Percentiles rank a stretch among this genome's conserved stretches.
These are phyloP conservation scores for Thereva unica DNA, from an alignment of 2,888 invertebrate species.

Conservation along the genomic window DNA sequence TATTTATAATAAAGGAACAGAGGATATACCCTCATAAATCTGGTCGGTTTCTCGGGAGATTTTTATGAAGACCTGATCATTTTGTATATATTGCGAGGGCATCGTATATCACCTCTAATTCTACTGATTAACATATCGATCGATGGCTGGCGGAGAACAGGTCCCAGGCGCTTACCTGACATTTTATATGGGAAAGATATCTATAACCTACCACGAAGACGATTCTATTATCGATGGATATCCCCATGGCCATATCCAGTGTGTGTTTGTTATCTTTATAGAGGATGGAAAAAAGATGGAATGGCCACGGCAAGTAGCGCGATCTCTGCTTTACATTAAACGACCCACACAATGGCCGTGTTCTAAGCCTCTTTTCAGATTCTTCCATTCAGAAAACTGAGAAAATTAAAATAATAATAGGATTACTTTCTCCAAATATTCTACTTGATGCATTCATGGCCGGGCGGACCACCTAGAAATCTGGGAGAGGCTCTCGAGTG, in stretches of 20 bases:
- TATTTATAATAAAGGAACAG: no score
- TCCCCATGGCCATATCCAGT: no score
- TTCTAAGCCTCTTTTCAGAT: constrained; percentile 6
- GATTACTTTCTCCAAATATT: constrained; percentile 26
- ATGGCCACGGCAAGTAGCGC: no score
- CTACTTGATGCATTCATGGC: background rate
- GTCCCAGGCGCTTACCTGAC: constrained; percentile 9
- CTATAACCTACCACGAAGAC: constrained; percentile 8
- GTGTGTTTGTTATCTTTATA: no score
- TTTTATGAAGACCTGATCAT: no score
- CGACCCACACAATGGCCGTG: constrained; percentile 17
- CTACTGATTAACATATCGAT: constrained; percentile 22
- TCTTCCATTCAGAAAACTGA: constrained; percentile 16
- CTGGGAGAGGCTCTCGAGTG: constrained; percentile 24
- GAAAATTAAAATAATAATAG: constrained; percentile 28
- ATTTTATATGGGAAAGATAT: background rate
- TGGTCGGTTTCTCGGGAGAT: no score
- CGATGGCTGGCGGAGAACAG: constrained; percentile 9
- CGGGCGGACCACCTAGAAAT: constrained; percentile 12
- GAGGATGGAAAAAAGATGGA: no score
- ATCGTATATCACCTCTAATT: constrained; percentile 29
- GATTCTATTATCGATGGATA: no score
- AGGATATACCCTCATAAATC: no score
- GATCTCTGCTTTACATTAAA: no score
- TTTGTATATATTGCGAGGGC: background rate